Conservation (phyloP, 2,888 invertebrate species). For the Buathra laborator region DNA sequence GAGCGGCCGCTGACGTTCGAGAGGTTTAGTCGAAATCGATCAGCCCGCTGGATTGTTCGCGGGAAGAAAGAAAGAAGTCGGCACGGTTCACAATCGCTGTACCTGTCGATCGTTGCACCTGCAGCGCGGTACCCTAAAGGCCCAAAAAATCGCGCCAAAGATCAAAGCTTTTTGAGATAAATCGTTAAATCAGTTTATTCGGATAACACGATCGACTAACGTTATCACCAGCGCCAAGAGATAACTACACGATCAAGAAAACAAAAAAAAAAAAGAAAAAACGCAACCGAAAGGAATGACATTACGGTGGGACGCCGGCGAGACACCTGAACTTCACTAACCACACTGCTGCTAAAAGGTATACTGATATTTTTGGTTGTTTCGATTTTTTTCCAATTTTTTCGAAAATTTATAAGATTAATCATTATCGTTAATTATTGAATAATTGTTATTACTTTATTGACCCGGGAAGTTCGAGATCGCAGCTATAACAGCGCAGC, state of each 20-base stretch:
- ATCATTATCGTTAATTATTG: too few species aligned
- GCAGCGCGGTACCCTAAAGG: background rate
- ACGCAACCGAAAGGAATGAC: constrained; percentile 17
- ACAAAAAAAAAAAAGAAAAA: background rate
- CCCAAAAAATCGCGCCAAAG: background rate
- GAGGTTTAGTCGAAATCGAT: constrained; percentile 67
- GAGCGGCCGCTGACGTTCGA: constrained; percentile 39
- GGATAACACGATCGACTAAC: constrained; percentile 39
- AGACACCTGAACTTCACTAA: background rate
- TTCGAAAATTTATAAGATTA: too few species aligned
- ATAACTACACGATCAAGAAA: background rate
- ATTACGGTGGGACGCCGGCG: constrained; percentile 2
- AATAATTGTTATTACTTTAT: too few species aligned
- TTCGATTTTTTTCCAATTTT: too few species aligned
- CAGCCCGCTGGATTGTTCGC: constrained; percentile 55
- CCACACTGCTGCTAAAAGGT: too few species aligned
- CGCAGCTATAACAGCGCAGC: too few species aligned
- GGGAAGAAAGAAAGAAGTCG: constrained; percentile 7
- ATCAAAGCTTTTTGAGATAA: constrained; percentile 10
- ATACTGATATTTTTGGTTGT: too few species aligned
- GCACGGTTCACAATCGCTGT: background rate
- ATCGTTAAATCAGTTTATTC: constrained; percentile 19
- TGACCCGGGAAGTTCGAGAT: too few species aligned
- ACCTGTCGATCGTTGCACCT: background rate
- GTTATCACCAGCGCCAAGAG: constrained; percentile 15